Evolutionary conservation across 2,113 vertebrate genomes (phyloP).

Genomic region (Oryzias curvinotus): DNA sequence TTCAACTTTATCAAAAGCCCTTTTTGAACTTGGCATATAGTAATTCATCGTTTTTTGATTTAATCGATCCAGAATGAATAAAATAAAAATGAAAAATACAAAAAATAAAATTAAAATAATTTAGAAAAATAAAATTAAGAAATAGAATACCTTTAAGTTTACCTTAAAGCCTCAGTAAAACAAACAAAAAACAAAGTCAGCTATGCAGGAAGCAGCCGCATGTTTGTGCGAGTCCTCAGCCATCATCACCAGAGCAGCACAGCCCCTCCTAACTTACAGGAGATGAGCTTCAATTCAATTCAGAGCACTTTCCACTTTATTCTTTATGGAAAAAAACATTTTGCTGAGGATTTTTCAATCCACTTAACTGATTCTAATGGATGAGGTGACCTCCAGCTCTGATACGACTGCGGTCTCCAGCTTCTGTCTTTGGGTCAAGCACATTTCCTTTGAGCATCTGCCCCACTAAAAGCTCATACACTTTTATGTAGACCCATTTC

Average conservation of each 20-base stretch:
- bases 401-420: conserved; percentile 24
- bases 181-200: too few species aligned
- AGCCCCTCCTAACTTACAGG: conserved; percentile 15
- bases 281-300: conserved; percentile 46
- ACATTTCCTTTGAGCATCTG: conserved; percentile 46
- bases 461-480: conserved; percentile 11
- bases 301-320: conserved; percentile 46
- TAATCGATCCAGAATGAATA: too few species aligned
- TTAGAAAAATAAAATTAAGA: too few species aligned
- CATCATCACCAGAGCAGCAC: not conserved
- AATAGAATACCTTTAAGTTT: too few species aligned
- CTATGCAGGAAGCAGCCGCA: too few species aligned
- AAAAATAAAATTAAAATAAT: too few species aligned
- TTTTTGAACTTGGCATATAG: too few species aligned
- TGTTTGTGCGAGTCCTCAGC: too few species aligned
- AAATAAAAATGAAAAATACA: too few species aligned
- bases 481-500: conserved; percentile 6
- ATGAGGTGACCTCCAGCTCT: conserved; percentile 15
- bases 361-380: conserved; percentile 43
- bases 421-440: conserved; percentile 49
- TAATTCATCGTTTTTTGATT: too few species aligned
- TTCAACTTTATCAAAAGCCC: too few species aligned
- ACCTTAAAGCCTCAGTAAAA: too few species aligned
- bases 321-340: conserved; percentile 27
- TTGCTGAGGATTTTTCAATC: conserved; percentile 32